phyloP scores from a whole-genome alignment of 2,113 vertebrate species.

The Coptodon rendalli region DNA sequence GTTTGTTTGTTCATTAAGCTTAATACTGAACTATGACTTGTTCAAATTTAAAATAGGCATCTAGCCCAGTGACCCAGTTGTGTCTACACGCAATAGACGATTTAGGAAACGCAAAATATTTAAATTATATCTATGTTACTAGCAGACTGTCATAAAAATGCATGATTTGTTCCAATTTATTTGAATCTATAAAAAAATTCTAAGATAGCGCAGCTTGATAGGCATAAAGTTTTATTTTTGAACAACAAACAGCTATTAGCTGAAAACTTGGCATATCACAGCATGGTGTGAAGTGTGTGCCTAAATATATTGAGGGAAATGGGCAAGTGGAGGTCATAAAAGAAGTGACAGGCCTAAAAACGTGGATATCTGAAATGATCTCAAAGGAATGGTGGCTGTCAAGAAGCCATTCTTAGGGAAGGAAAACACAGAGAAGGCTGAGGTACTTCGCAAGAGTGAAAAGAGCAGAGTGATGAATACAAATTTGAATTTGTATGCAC shows the following conservation, averaged over 20 bases:
- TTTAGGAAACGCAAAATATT: background rate
- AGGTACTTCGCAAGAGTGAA: background rate
- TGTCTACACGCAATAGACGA: background rate
- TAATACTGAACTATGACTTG: background rate
- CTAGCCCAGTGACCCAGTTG: background rate
- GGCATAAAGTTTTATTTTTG: background rate
- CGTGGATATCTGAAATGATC: background rate
- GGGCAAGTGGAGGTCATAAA: background rate
- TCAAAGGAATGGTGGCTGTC: background rate
- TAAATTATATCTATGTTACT: background rate
- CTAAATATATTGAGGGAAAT: background rate
- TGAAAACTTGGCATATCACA: background rate
- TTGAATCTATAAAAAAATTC: background rate
- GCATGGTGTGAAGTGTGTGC: background rate
- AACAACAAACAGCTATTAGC: background rate
- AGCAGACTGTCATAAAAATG: background rate
- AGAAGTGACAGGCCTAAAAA: background rate
- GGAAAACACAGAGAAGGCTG: background rate
- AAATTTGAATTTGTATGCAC: background rate
- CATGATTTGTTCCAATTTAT: background rate
- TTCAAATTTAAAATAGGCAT: background rate
- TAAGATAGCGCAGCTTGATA: background rate
- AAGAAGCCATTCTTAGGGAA: background rate
- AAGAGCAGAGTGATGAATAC: background rate
- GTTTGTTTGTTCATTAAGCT: background rate